Percentiles rank a stretch among this genome's conserved stretches.
Evolutionary conservation across 2,113 vertebrate genomes (phyloP).

Genomic region (Abramis brama): DNA sequence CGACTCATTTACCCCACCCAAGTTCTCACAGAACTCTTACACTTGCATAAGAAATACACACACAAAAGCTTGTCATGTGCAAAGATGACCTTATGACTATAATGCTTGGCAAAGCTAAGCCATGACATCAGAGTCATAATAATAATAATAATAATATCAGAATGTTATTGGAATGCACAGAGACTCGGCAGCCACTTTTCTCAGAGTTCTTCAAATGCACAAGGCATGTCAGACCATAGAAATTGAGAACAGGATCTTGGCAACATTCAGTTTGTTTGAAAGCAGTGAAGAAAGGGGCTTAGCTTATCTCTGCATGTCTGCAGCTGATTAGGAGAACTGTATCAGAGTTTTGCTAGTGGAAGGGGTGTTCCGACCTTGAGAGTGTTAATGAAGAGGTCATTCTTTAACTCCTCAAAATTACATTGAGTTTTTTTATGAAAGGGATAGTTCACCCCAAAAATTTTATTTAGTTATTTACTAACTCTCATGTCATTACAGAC

Average conservation of each 20-base stretch:
- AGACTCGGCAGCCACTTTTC: slow-evolving; percentile 66
- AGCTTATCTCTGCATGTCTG: slow-evolving; percentile 52
- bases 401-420: background rate
- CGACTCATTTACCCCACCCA: slow-evolving; percentile 12
- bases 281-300: slow-evolving; percentile 40
- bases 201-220: slow-evolving; percentile 67
- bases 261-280: slow-evolving; percentile 32
- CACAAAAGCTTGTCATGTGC: slow-evolving; percentile 22
- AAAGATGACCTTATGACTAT: slow-evolving; percentile 32
- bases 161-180: slow-evolving; percentile 62
- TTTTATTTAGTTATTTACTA: background rate
- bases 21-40: background rate
- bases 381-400: slow-evolving; percentile 3
- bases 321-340: slow-evolving; percentile 51
- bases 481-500: no score
- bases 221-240: slow-evolving; percentile 54
- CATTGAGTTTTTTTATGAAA: background rate
- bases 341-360: slow-evolving; percentile 18
- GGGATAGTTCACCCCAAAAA: background rate
- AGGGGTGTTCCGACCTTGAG: background rate
- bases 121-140: slow-evolving; percentile 59
- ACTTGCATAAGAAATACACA: slow-evolving; percentile 5
- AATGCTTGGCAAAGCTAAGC: slow-evolving; percentile 52
- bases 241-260: slow-evolving; percentile 54
- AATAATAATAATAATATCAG: slow-evolving; percentile 52